Evolutionary conservation across 2,888 invertebrate species (phyloP), one percentile per base, ranked within the genome.

Genomic region (Brachyopa scutellaris): DNA sequence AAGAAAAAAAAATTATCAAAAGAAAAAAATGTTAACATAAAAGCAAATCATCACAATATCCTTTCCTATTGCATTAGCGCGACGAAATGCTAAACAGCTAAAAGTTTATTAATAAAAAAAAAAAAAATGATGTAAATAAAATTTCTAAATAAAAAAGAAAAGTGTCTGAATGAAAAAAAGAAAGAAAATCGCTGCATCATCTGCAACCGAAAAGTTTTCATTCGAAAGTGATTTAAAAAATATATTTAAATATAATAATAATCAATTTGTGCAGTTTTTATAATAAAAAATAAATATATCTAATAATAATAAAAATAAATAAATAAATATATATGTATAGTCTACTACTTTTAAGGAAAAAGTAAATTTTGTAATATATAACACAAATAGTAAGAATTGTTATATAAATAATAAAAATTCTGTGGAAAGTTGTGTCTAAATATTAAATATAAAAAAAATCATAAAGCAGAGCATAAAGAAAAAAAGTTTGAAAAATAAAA

Each of bases 161-260:
- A 76, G 36, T 70, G 62, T 82, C 76, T 82, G 76, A 82, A 82
- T 82, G 77, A 82, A 77, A 82, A 82, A 70, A 53, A 82, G 70
- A 72, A 82, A 82, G 69, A 82, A 82, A 82, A 76, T 82, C 45
- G 49, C 53, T 59, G 53, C 70, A 70, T 23, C 45, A 11, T 23
- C 33, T 64, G 76, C 76, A 66, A 64, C 23, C 33, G 31, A 11
- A 36, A 70, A 80, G 45, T 53, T 64, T 77, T 80, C 33, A 80
- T 82, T 77, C 38, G 57, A 77, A 53, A 82, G 76, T 82, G 77
- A 82, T 77, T 77, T 47, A 64, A 76, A 15, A 11, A 29, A 40
- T 51, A 29, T 42, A 49, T 38, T 29, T 59, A 49, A 57, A 66
- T 49, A 64, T 49, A 57, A 76, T 49, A 57, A 76, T 59, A 70